Evolutionary conservation across 2,888 invertebrate species (phyloP), one percentile per base, ranked within the genome.

Genomic region (Subacronicta megacephala): DNA sequence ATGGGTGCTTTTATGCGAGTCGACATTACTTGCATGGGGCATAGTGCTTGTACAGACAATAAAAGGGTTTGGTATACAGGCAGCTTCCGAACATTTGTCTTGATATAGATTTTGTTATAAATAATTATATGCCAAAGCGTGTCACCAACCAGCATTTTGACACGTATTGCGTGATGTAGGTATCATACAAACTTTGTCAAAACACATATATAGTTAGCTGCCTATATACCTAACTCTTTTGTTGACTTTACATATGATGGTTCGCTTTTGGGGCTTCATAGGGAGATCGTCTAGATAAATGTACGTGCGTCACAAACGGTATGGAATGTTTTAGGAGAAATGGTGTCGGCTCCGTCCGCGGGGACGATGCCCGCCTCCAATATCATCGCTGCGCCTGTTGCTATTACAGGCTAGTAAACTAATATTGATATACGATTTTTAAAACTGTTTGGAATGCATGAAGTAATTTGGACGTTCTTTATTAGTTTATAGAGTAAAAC

Each of bases 281-380:
- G 31, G 2, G n/a, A 12, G 0, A 29, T 3, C 16, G 15, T 15
- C 13, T 38, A 18, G n/a, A 38, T 26, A 13, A 9, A 33, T 13
- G 12, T 29, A 29, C 38, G 15, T 56, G 45, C 16, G n/a, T 41
- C 36, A 45, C 45, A 64, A n/a, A 49, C 0, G 29, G 2, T 38
- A 26, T 46, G 46, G 62, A 77, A 81, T 87, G 78, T 90, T 90
- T 56, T 88, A 93, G 93, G 93, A 66, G 93, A 93, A 79, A 89
- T 90, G 85, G 85, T 75, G 82, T 85, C 89, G 13, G 89, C 86
- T 60, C 85, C 90, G 38, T 77, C 89, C 16, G 73, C 83, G 36
- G 84, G 85, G 33, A 70, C 81, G 44, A 82, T 87, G 80, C 78
- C 87, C 13, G 73, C 85, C 36, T 58, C 85, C 54, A 82, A 79